Base-by-base conservation (phyloP, 2,797 vertebrate genomes). In the Austrolebias charrua region DNA sequence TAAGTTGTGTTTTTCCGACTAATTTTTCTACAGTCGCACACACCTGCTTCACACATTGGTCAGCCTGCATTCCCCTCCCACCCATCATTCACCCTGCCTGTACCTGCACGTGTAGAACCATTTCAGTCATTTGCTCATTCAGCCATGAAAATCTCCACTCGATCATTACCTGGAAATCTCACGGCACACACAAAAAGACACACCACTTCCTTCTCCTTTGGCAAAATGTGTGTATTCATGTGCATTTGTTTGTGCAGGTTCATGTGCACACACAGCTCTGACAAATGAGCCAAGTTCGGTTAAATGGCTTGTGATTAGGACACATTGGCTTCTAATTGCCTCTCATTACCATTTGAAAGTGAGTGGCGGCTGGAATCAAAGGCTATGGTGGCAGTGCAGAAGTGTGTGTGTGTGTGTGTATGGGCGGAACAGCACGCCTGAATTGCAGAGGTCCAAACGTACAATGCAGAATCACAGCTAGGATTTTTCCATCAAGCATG, bases 291-390 rank as follows among this genome's bases (percentile, higher is more conserved):
- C 84, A 57, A 83, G 86, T 80, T 79, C 77, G 65, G 75, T 86
- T 82, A 91, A 90, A 90, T 84, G 83, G 76, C 86, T 84, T 82
- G 79, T 90, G 88, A 91, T 92, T 90, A 92, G 88, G 79, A 90
- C 88, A 87, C 88, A 85, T 86, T 75, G 85, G 85, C 71, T 83
- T 84, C 86, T 92, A 91, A 92, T 92, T 91, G 90, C 83, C 81
- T 81, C 87, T 90, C 86, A 91, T 92, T 91, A 91, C 79, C 89
- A 89, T 91, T 80, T 91, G 87, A 91, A 90, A 88, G 81, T 86
- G 86, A 90, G 88, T 88, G 88, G 78, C 79, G 71, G 78, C 75
- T 86, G 71, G 81, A 86, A 90, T 88, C 80, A 88, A 86, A 89
- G 86, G 74, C 75, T 74, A 57, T 64, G 78, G 74, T 73, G 70